Evolutionary conservation across 2,797 vertebrate genomes (phyloP).

Genomic region (Hydrolagus colliei): DNA sequence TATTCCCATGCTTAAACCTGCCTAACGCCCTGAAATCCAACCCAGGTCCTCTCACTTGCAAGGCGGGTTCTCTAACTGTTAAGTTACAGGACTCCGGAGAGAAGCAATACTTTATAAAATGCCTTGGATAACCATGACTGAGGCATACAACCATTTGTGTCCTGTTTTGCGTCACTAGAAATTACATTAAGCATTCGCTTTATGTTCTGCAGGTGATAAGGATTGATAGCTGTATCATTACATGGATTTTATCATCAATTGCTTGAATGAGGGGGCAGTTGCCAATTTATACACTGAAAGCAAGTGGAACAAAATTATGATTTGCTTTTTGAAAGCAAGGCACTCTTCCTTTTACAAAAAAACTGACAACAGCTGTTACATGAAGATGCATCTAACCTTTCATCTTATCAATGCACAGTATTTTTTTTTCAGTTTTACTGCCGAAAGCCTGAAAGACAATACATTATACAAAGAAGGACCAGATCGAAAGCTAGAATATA

Average conservation of each 20-base stretch:
- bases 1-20: too few relatives aligned
- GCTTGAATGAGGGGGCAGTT: neutral
- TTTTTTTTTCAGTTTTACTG: neutral
- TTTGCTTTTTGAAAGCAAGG: neutral
- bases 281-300: neutral
- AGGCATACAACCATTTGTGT: slow-evolving; percentile 2
- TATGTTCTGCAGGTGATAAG: slow-evolving; percentile 15
- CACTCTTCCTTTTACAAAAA: neutral
- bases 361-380: neutral
- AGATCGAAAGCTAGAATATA: neutral
- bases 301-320: neutral
- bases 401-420: neutral
- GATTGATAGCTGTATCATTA: neutral
- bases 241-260: neutral
- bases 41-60: too few relatives aligned
- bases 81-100: too few relatives aligned
- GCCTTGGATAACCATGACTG: neutral
- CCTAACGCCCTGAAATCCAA: too few relatives aligned
- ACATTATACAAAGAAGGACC: neutral
- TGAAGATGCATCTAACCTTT: neutral
- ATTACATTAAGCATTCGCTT: slow-evolving; percentile 32
- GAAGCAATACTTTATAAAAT: slow-evolving; percentile 22
- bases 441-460: neutral
- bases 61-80: too few relatives aligned
- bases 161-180: slow-evolving; percentile 29